Evolutionary conservation across 2,797 vertebrate genomes (phyloP).

Genomic region (Dipus sagitta): DNA sequence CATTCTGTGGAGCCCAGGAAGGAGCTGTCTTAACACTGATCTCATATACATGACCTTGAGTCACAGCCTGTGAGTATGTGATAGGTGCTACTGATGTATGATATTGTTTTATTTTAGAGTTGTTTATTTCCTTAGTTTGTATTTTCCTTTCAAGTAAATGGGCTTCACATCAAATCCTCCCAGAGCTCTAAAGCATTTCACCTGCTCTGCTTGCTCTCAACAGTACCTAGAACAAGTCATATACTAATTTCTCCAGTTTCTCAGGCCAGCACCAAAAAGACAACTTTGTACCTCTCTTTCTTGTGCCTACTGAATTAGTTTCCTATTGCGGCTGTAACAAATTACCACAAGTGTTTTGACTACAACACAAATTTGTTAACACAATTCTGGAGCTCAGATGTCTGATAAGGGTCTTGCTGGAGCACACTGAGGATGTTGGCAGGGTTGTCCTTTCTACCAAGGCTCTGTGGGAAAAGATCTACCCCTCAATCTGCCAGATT

Average conservation of each 20-base stretch:
- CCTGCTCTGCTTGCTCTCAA: slow-evolving; percentile 43
- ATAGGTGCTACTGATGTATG: slow-evolving; percentile 64
- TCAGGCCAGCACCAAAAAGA: background rate
- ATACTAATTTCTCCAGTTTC: background rate
- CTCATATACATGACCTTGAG: slow-evolving; percentile 53
- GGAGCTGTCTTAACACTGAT: slow-evolving; percentile 20
- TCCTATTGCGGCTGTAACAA: background rate
- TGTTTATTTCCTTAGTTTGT: slow-evolving; percentile 65
- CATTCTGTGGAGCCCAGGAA: background rate
- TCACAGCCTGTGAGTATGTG: background rate
- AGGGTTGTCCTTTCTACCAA: background rate
- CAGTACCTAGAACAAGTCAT: slow-evolving; percentile 36
- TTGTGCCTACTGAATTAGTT: background rate
- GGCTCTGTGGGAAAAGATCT: background rate
- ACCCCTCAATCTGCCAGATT: background rate
- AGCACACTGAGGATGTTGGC: background rate
- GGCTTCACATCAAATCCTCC: slow-evolving; percentile 50
- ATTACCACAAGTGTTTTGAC: background rate
- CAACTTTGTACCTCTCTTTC: background rate
- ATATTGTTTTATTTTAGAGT: slow-evolving; percentile 59
- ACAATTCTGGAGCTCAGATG: background rate
- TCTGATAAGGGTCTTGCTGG: background rate
- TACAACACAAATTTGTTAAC: background rate
- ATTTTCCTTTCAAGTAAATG: slow-evolving; percentile 60
- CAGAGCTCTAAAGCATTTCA: slow-evolving; percentile 36